These are phyloP conservation scores for Typhlomys cinereus DNA, from an alignment of 2,113 vertebrate genomes.

Conservation along the genomic window DNA sequence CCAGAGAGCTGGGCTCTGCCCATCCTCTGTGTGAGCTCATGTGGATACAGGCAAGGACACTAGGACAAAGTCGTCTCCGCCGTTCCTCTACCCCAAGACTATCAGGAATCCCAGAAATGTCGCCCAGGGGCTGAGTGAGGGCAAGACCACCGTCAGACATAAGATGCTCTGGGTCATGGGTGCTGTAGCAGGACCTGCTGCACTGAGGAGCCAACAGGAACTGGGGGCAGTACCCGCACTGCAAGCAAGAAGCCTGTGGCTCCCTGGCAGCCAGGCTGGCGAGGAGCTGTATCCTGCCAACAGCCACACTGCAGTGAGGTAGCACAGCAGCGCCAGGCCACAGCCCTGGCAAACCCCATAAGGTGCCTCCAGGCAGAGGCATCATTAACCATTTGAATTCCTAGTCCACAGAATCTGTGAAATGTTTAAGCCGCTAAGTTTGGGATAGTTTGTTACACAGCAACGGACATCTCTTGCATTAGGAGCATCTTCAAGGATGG, in stretches of 20 bases:
- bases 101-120: background rate
- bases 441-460: background rate
- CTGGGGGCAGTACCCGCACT: background rate
- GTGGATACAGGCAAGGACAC: background rate
- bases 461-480: background rate
- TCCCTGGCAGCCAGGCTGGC: background rate
- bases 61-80: background rate
- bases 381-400: background rate
- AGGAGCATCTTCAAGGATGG: background rate
- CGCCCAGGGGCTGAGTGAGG: background rate
- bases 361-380: background rate
- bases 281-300: background rate
- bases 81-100: too few species aligned
- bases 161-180: background rate
- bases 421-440: background rate
- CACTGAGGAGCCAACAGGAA: background rate
- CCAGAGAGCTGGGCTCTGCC: background rate
- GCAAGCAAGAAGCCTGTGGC: background rate
- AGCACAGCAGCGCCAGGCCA: background rate
- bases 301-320: background rate
- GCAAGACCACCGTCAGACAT: background rate
- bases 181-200: background rate
- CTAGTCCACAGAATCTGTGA: background rate
- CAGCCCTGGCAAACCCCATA: background rate
- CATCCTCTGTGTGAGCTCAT: background rate